Conservation (phyloP, 2,888 invertebrate species). For the Phoenoteleia sp. region DNA sequence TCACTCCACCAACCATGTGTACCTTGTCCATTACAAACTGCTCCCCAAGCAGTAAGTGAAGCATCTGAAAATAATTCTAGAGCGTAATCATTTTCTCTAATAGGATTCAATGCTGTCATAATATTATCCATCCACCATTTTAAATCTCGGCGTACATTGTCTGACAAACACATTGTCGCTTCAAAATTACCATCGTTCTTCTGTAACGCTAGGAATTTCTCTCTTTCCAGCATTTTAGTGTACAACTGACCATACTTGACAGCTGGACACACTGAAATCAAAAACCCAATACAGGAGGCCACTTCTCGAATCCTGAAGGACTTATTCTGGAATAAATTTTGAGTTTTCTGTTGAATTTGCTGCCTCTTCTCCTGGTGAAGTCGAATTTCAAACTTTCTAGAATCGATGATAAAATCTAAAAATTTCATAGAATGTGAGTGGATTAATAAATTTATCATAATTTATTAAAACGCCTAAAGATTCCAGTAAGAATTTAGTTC, state of each 20-base stretch:
- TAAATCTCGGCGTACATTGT: conserved; percentile 2
- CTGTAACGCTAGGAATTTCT: conserved; percentile 34
- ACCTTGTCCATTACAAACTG: not conserved
- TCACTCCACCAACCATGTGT: conserved; percentile 66
- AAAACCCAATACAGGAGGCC: conserved; percentile 41
- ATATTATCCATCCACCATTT: conserved; percentile 49
- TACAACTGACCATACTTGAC: conserved; percentile 39
- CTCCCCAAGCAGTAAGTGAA: conserved; percentile 71
- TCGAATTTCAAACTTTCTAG: conserved; percentile 14
- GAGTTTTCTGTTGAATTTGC: not conserved
- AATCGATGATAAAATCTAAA: conserved; percentile 9
- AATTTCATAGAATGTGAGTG: too few species aligned
- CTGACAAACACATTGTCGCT: not conserved
- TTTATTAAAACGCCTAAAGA: too few species aligned
- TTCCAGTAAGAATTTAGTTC: too few species aligned
- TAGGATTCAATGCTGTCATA: conserved; percentile 1
- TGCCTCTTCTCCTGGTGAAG: conserved; percentile 38
- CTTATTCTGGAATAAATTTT: not conserved
- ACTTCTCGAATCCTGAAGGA: conserved; percentile 34
- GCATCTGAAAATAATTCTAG: conserved; percentile 56
- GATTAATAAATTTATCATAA: too few species aligned
- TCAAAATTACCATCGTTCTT: conserved; percentile 24
- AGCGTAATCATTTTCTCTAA: not conserved
- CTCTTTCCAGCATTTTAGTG: conserved; percentile 41
- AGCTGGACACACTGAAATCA: conserved; percentile 56